Percentiles rank a stretch among this genome's conserved stretches.
phyloP scores from a whole-genome alignment of 2,113 vertebrate species.

The Ophthalmolycus amberensis region DNA sequence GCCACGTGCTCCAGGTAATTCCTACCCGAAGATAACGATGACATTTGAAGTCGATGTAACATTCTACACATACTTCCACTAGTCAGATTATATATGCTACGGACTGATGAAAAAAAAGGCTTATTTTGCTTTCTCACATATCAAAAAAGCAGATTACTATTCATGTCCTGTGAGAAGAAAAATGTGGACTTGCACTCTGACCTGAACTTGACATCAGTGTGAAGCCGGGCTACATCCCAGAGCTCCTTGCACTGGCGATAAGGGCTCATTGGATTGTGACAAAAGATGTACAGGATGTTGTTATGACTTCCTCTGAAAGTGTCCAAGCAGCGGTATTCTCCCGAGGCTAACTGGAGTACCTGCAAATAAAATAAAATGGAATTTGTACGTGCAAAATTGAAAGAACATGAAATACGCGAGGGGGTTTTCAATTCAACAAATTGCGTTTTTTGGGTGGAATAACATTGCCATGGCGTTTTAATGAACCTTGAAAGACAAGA shows the following conservation, averaged over 20 bases:
- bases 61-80: neutral
- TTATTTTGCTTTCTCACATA: neutral
- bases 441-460: neutral
- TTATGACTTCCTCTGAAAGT: constrained; percentile 85
- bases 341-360: constrained; percentile 87
- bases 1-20: constrained; percentile 91
- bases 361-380: constrained; percentile 51
- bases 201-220: constrained; percentile 94
- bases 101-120: neutral
- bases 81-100: neutral
- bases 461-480: neutral
- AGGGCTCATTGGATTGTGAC: constrained; percentile 91
- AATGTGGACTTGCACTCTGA: constrained; percentile 57
- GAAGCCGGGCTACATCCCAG: constrained; percentile 86
- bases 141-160: neutral
- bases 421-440: neutral
- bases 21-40: constrained; percentile 65
- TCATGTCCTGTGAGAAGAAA: neutral
- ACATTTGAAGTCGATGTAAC: neutral
- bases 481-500: neutral
- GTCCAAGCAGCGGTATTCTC: constrained; percentile 88
- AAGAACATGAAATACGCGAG: neutral
- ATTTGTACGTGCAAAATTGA: neutral
- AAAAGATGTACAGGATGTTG: constrained; percentile 87
- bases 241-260: constrained; percentile 80